phyloP scores from a whole-genome alignment of 92 coral and sea anemone genomes.

The Montipora capitata region DNA sequence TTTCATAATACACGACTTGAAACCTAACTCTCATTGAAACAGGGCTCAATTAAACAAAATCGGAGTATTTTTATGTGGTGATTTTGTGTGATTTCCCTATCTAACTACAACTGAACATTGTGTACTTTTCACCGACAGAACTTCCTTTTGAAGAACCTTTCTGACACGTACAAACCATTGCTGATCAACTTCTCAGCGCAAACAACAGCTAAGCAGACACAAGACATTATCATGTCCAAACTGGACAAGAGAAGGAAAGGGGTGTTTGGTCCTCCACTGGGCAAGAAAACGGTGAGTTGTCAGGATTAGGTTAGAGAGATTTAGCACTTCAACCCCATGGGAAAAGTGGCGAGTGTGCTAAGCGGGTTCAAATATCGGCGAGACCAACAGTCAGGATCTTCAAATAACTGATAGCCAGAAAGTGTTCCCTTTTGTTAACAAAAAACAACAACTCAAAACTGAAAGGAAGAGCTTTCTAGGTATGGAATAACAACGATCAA shows the following conservation, averaged over 20 bases:
- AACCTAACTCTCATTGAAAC: no score
- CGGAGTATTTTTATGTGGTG: neutral
- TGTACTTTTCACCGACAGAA: constrained; percentile 64
- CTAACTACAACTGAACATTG: neutral
- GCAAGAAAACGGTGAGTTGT: constrained; percentile 93
- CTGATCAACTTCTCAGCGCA: constrained; percentile 99
- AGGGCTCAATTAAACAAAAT: no score
- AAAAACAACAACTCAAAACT: no score
- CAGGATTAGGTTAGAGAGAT: neutral
- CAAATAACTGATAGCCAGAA: no score
- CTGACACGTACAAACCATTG: constrained; percentile 95
- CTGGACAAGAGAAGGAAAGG: constrained; percentile 98
- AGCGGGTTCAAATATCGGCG: no score
- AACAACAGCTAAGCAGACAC: constrained; percentile 99
- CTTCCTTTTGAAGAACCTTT: constrained; percentile 92
- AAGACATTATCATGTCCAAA: constrained; percentile 99
- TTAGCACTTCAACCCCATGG: no score
- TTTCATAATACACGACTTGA: no score
- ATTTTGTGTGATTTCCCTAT: neutral
- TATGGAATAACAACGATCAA: no score
- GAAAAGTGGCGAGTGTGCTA: fast-evolving
- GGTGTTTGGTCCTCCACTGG: constrained; percentile 98
- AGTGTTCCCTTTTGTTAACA: no score
- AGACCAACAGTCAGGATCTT: no score
- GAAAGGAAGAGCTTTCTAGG: no score